Conservation (phyloP, 2,797 vertebrate species). For the Rachycentron canadum region DNA sequence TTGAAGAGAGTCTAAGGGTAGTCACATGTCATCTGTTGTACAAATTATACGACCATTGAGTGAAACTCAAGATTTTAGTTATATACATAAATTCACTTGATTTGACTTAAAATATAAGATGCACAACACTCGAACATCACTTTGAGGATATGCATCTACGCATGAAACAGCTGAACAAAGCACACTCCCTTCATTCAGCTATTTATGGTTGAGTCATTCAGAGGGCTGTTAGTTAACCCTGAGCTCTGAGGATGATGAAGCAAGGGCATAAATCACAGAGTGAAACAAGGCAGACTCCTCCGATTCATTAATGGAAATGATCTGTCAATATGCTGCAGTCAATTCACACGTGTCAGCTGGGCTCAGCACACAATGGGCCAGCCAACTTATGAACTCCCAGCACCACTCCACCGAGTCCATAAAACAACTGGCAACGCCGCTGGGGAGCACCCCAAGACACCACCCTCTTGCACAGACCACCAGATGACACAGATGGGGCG, state of each 20-base stretch:
- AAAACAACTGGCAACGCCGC: conserved; percentile 95
- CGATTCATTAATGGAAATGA: conserved; percentile 99
- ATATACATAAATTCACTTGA: neutral
- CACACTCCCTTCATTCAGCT: conserved; percentile 37
- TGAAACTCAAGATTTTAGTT: conserved; percentile 1
- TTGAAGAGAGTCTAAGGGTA: neutral
- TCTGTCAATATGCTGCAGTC: conserved; percentile 95
- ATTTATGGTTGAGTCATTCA: conserved; percentile 53
- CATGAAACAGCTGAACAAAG: conserved; percentile 45
- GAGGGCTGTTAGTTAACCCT: conserved; percentile 67
- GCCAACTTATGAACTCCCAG: conserved; percentile 97
- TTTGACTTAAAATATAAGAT: neutral
- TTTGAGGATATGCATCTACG: conserved; percentile 2
- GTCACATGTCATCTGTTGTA: neutral
- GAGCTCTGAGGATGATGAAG: conserved; percentile 72
- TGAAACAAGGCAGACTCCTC: conserved; percentile 90
- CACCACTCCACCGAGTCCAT: conserved; percentile 94
- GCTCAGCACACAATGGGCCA: conserved; percentile 91
- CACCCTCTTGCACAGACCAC: conserved; percentile 93
- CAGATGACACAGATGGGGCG: conserved; percentile 98
- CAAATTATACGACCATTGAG: neutral
- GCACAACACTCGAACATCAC: conserved; percentile 2
- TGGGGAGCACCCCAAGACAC: conserved; percentile 89
- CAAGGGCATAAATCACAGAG: conserved; percentile 88
- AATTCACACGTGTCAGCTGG: conserved; percentile 96